Evolutionary conservation across 1,140 invertebrate species (phyloP).

Genomic region (Ladona fulva): DNA sequence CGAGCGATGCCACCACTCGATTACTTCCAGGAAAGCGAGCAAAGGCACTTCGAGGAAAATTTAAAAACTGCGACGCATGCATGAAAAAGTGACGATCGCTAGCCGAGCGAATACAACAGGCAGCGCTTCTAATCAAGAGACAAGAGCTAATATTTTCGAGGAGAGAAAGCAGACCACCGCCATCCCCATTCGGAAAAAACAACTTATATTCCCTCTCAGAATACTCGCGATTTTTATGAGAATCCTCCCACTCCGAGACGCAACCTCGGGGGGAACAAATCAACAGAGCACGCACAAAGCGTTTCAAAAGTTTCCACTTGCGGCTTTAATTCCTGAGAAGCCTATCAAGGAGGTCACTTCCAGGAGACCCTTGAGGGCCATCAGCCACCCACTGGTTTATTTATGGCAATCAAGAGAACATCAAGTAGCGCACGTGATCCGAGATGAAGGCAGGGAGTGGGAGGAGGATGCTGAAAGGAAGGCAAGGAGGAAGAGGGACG

Average conservation of each 20-base stretch:
- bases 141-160: no score
- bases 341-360: neutral
- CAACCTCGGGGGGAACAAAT: neutral
- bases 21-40: no score
- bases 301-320: neutral
- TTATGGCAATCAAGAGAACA: slow-evolving; percentile 6
- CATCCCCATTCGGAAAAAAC: neutral
- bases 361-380: neutral
- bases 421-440: neutral
- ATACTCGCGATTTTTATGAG: neutral
- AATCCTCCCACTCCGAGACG: neutral
- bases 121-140: no score
- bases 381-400: slow-evolving; percentile 1
- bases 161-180: no score
- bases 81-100: no score
- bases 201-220: neutral
- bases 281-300: neutral
- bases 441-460: neutral
- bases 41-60: no score
- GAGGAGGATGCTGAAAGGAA: no score
- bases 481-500: no score
- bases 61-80: no score
- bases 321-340: neutral
- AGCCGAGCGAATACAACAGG: no score
- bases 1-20: no score